phyloP scores from a whole-genome alignment of 1,140 invertebrate species.

The Aporrectodea caliginosa region DNA sequence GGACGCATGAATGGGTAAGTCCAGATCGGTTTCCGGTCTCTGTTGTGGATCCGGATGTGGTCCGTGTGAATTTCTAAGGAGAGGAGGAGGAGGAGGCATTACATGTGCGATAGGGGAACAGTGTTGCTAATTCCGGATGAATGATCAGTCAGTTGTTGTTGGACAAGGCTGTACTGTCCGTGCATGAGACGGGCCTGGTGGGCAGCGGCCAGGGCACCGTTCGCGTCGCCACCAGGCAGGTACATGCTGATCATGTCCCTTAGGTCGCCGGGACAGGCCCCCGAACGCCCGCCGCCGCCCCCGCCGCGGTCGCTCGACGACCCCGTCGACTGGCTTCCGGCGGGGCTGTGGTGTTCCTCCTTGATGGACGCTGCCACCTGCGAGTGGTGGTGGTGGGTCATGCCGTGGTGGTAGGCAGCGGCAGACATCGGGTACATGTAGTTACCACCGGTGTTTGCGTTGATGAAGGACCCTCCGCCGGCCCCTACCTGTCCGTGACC shows the following conservation, averaged over 20 bases:
- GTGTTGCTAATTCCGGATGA: not conserved
- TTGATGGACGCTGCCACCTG: not conserved
- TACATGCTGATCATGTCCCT: constrained; percentile 2
- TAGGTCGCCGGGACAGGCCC: not conserved
- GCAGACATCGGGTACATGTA: not conserved
- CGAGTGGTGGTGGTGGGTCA: not conserved
- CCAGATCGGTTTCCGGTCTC: no score
- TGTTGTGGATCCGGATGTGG: no score
- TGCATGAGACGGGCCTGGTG: not conserved
- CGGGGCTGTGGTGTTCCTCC: not conserved
- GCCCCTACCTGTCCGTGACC: not conserved
- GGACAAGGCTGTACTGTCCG: not conserved
- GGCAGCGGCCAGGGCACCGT: not conserved
- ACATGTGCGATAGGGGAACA: not conserved
- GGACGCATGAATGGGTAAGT: no score
- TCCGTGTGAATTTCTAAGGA: no score
- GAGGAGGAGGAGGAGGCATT: no score
- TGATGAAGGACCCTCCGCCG: not conserved
- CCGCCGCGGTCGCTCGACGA: not conserved
- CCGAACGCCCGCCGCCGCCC: no score
- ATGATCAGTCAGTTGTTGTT: not conserved
- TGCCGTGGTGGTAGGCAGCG: not conserved
- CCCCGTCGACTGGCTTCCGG: not conserved
- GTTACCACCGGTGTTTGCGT: not conserved
- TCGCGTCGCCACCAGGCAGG: not conserved